Conservation (phyloP, 2,113 vertebrate species). For the Clupea harengus region DNA sequence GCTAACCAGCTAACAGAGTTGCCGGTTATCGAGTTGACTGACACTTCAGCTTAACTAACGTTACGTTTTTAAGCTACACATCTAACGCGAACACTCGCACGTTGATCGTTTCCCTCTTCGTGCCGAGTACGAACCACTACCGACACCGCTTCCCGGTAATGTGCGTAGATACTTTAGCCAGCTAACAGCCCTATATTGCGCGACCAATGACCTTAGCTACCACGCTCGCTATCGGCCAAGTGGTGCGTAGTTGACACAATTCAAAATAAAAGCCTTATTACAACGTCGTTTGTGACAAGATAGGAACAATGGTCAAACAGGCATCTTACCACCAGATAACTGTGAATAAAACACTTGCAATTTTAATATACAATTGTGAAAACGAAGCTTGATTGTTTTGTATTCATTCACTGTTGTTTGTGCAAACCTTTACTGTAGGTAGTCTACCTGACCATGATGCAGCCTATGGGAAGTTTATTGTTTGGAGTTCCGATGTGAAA, state of each 20-base stretch:
- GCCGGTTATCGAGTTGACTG: not conserved
- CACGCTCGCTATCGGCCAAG: not conserved
- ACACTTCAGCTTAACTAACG: not conserved
- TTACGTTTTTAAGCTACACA: not conserved
- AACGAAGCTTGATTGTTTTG: too few species aligned
- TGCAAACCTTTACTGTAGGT: not conserved
- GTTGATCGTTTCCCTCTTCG: not conserved
- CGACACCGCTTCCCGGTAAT: not conserved
- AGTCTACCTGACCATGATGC: not conserved
- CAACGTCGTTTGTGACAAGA: not conserved
- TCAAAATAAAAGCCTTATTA: not conserved
- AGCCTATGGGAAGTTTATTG: not conserved
- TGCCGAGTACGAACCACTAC: not conserved
- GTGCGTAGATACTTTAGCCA: conserved; percentile 1
- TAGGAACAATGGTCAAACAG: too few species aligned
- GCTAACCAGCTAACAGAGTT: conserved; percentile 1
- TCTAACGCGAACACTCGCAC: not conserved
- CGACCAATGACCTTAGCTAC: not conserved
- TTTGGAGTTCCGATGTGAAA: not conserved
- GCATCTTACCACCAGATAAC: not conserved
- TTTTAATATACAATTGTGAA: too few species aligned
- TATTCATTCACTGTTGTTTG: not conserved
- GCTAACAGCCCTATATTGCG: not conserved
- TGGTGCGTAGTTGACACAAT: not conserved
- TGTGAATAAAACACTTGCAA: too few species aligned